Evolutionary conservation across 1,140 invertebrate species (phyloP).

Genomic region (Thalassaphorura encarpata): DNA sequence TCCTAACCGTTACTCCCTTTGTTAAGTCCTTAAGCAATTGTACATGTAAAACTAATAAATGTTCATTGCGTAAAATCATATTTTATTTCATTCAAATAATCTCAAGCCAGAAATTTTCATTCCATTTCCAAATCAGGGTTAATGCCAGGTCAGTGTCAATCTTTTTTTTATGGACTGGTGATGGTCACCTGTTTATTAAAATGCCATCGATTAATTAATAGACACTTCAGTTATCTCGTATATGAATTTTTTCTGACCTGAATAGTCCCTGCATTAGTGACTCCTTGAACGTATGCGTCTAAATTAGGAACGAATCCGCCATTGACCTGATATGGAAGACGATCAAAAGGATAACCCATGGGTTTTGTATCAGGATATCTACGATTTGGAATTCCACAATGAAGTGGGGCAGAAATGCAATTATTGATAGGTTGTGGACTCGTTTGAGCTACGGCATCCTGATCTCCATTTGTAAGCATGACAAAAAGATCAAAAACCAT

Average conservation of each 20-base stretch:
- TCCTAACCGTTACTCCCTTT: too few relatives aligned
- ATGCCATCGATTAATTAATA: too few relatives aligned
- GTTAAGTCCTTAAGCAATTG: too few relatives aligned
- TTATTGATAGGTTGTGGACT: not conserved
- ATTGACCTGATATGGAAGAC: not conserved
- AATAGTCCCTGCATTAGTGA: not conserved
- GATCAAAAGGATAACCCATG: conserved; percentile 33
- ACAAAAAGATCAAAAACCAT: conserved; percentile 60
- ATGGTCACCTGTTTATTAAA: too few relatives aligned
- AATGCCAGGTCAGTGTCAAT: too few relatives aligned
- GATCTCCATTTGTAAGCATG: conserved; percentile 65
- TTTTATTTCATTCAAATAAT: too few relatives aligned
- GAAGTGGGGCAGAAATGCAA: conserved; percentile 11
- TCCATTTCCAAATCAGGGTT: too few relatives aligned
- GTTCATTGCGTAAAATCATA: too few relatives aligned
- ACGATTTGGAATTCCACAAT: conserved; percentile 41
- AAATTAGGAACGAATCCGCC: not conserved
- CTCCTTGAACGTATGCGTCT: not conserved
- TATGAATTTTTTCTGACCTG: not conserved
- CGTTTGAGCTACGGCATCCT: conserved; percentile 42
- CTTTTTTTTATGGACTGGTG: too few relatives aligned
- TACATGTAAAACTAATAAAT: too few relatives aligned
- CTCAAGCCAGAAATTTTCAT: too few relatives aligned
- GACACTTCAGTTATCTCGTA: too few relatives aligned
- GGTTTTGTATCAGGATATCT: conserved; percentile 36